These are phyloP conservation scores for Torymus aiolomorphi DNA, from an alignment of 2,888 invertebrate genomes.

Conservation along the genomic window DNA sequence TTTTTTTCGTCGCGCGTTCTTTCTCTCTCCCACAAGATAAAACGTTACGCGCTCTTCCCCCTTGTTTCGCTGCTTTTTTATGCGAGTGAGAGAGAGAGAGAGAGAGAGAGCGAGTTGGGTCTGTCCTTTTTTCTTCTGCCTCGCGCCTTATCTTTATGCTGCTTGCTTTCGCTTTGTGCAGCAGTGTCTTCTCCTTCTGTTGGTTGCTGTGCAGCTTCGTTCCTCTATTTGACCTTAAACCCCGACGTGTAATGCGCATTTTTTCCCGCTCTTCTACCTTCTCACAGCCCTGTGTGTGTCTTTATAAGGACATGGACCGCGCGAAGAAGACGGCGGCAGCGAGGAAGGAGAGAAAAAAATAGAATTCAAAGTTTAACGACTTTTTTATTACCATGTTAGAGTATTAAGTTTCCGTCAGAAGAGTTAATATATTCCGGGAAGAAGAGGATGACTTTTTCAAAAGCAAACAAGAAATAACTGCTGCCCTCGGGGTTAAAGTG, in stretches of 20 bases:
- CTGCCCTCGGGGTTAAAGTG: too few species aligned
- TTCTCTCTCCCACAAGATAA: constrained; percentile 33
- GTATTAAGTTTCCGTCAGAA: constrained; percentile 1
- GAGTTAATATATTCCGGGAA: background rate
- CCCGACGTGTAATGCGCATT: constrained; percentile 21
- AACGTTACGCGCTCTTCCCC: constrained; percentile 8
- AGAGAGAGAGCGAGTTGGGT: background rate
- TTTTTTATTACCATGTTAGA: constrained; percentile 18
- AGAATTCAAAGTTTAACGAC: constrained; percentile 33
- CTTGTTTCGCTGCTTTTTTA: constrained; percentile 37
- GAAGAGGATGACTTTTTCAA: too few species aligned
- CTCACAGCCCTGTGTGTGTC: background rate
- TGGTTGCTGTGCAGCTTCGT: constrained; percentile 6
- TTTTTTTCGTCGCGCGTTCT: background rate
- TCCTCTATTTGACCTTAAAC: constrained; percentile 41
- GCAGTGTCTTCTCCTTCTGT: background rate
- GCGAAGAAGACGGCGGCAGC: too few species aligned
- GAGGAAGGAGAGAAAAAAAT: background rate
- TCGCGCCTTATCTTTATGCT: constrained; percentile 40
- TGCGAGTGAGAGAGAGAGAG: background rate
- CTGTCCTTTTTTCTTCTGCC: background rate
- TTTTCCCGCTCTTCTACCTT: background rate
- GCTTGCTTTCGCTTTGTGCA: too few species aligned
- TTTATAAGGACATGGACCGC: constrained; percentile 21
- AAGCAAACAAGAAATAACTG: too few species aligned